Evolutionary conservation across 1,140 invertebrate species (phyloP).

Genomic region (Drosophila melanogaster): DNA sequence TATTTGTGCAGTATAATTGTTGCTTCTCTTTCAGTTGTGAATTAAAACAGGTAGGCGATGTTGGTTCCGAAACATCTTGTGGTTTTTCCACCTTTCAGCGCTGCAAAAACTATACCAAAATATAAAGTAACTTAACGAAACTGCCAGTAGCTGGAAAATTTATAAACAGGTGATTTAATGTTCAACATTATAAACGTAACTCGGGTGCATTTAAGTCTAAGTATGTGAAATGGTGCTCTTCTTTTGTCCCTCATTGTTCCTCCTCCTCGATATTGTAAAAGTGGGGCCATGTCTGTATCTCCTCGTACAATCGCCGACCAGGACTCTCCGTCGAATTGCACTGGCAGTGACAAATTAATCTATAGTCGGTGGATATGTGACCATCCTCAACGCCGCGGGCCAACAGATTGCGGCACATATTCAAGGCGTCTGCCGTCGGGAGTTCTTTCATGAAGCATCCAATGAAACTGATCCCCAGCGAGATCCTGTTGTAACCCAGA

Average conservation of each 20-base stretch:
- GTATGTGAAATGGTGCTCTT: not conserved
- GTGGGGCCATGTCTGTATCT: conserved; percentile 81
- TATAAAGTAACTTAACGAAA: not conserved
- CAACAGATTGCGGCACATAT: conserved; percentile 81
- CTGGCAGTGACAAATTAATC: conserved; percentile 85
- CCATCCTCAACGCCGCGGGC: conserved; percentile 84
- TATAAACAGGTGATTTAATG: not conserved
- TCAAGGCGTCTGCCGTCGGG: conserved; percentile 73
- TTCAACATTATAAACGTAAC: not conserved
- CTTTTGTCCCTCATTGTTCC: conserved; percentile 4
- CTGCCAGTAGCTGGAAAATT: not conserved
- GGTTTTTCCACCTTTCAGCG: too few relatives aligned
- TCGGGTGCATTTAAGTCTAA: conserved; percentile 14
- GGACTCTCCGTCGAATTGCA: conserved; percentile 84
- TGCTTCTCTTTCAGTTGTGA: not conserved
- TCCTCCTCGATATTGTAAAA: conserved; percentile 74
- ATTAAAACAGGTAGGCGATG: not conserved
- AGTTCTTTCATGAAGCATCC: conserved; percentile 86
- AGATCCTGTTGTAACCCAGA: conserved; percentile 87
- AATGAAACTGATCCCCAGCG: conserved; percentile 88
- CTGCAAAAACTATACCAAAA: too few relatives aligned
- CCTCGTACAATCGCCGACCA: conserved; percentile 71
- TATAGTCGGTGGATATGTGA: conserved; percentile 85
- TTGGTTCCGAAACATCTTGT: too few relatives aligned
- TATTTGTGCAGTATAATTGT: not conserved